Evolutionary conservation across 2,113 vertebrate genomes (phyloP).

Genomic region (Anolis carolinensis): DNA sequence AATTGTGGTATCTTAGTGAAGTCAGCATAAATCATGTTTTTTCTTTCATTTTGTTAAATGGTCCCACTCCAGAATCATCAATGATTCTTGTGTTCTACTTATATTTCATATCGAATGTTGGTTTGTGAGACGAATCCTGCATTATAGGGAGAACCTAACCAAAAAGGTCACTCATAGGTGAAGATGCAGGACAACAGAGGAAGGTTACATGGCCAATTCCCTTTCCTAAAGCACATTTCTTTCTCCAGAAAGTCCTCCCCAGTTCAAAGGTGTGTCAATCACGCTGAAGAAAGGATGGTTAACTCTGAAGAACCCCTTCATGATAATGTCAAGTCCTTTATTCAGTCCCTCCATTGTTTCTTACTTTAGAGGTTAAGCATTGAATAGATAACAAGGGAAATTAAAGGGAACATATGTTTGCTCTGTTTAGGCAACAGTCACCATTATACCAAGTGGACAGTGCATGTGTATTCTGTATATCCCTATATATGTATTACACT

Average conservation of each 20-base stretch:
- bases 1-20: neutral
- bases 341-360: slow-evolving; percentile 32
- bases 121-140: neutral
- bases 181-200: neutral
- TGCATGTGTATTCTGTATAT: neutral
- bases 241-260: neutral
- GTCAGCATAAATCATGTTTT: neutral
- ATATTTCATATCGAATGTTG: neutral
- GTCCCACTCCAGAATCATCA: neutral
- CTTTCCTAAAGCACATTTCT: neutral
- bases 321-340: neutral
- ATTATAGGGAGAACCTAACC: neutral
- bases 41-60: neutral
- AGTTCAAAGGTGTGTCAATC: neutral
- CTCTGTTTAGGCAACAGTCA: slow-evolving; percentile 55
- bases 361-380: slow-evolving; percentile 28
- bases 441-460: slow-evolving; percentile 41
- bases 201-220: neutral
- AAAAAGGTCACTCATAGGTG: neutral
- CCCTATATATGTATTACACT: neutral
- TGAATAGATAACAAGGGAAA: slow-evolving; percentile 4
- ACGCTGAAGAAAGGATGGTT: neutral
- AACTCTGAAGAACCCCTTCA: slow-evolving; percentile 13
- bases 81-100: neutral
- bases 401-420: slow-evolving; percentile 56